phyloP scores from a whole-genome alignment of 64 coral and sea anemone genomes.

The Catalaphyllia jardinei region DNA sequence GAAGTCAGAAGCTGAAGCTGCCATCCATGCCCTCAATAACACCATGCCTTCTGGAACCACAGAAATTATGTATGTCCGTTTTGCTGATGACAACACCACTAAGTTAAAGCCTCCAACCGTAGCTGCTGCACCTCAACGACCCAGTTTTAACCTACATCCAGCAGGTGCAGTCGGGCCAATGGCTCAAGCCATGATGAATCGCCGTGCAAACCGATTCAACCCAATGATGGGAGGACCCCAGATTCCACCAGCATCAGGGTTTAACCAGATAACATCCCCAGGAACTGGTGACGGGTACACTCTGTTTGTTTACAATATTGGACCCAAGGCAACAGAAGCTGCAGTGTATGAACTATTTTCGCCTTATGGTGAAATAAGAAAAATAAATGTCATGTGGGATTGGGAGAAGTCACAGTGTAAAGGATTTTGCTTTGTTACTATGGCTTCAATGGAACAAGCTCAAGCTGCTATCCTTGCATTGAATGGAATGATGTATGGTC shows the following conservation, averaged over 20 bases:
- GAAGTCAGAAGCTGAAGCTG: constrained; percentile 76
- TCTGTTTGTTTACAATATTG: constrained; percentile 87
- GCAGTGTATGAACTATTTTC: constrained; percentile 70
- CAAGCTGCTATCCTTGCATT: constrained; percentile 61
- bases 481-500: constrained; percentile 66
- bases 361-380: constrained; percentile 62
- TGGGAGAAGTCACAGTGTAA: constrained; percentile 71
- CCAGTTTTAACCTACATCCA: constrained; percentile 30
- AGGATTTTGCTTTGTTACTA: constrained; percentile 92
- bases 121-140: constrained; percentile 5
- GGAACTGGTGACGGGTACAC: constrained; percentile 32
- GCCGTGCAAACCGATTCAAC: constrained; percentile 77
- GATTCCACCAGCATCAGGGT: constrained; percentile 25
- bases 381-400: constrained; percentile 94
- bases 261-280: constrained; percentile 11
- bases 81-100: constrained; percentile 74
- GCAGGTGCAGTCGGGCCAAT: constrained; percentile 67
- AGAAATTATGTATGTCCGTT: constrained; percentile 69
- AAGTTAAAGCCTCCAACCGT: constrained; percentile 52
- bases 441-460: constrained; percentile 62
- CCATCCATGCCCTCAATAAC: constrained; percentile 66
- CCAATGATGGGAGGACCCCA: constrained; percentile 52
- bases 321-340: constrained; percentile 53
- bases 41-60: constrained; percentile 51
- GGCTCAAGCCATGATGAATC: constrained; percentile 61